These are phyloP conservation scores for Arremon aurantiirostris DNA, from an alignment of 2,797 vertebrate genomes.

Conservation along the genomic window DNA sequence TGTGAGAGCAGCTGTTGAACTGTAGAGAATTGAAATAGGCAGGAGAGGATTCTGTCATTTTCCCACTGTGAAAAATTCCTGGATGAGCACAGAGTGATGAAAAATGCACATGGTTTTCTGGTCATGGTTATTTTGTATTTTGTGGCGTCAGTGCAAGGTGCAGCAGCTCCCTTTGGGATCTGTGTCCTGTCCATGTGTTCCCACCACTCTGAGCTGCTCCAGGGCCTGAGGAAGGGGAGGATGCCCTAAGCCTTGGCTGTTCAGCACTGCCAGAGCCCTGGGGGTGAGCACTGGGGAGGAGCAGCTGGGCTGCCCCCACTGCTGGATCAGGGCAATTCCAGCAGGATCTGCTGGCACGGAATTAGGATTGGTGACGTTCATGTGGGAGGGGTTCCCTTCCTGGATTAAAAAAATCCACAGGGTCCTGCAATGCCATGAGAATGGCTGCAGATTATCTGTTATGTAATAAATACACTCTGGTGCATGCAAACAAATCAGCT, in stretches of 20 bases:
- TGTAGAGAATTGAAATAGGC: neutral
- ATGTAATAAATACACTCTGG: conserved; percentile 56
- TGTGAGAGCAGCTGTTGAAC: neutral
- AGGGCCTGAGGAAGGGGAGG: neutral
- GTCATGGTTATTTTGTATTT: neutral
- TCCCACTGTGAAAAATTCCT: neutral
- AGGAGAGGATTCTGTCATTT: neutral
- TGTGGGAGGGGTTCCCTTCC: neutral
- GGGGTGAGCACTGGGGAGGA: neutral
- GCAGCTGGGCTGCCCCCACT: no score
- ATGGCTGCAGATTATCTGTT: conserved; percentile 65
- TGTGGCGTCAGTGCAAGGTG: neutral
- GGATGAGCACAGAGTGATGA: neutral
- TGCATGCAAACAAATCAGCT: neutral
- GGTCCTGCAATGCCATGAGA: conserved; percentile 31
- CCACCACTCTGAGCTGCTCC: neutral
- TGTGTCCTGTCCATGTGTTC: fast-evolving
- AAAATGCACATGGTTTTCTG: neutral
- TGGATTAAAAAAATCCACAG: conserved; percentile 12
- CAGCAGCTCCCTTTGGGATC: neutral
- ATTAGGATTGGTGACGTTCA: neutral
- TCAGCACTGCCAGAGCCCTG: neutral
- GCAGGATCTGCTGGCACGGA: neutral
- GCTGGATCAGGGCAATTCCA: no score
- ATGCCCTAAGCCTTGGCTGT: neutral